These are phyloP conservation scores for Rhinatrema bivittatum DNA, from an alignment of 2,797 vertebrate species.

Conservation along the genomic window DNA sequence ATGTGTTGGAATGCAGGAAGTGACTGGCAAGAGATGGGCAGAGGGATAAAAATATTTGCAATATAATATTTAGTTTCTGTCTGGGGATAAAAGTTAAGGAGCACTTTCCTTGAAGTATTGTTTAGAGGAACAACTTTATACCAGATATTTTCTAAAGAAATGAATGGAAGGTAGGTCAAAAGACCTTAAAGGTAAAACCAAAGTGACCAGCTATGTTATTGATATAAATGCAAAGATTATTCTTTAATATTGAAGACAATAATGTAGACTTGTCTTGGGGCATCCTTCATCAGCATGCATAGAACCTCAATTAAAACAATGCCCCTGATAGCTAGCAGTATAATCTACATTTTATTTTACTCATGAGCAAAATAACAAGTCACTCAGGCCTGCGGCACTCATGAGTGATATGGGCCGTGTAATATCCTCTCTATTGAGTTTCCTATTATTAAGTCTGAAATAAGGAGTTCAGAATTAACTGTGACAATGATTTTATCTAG, in stretches of 20 bases:
- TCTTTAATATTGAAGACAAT: conserved; percentile 36
- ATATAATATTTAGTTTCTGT: conserved; percentile 19
- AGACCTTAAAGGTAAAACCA: conserved; percentile 12
- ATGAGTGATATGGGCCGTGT: conserved; percentile 74
- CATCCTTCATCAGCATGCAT: conserved; percentile 25
- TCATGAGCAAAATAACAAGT: conserved; percentile 74
- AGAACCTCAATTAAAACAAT: conserved; percentile 60
- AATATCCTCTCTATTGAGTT: conserved; percentile 74
- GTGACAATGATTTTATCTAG: conserved; percentile 73
- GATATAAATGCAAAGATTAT: conserved; percentile 24
- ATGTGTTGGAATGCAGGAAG: no score
- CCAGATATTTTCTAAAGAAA: not conserved
- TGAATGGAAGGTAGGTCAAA: conserved; percentile 3
- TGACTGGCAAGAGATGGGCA: no score
- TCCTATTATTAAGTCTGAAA: conserved; percentile 76
- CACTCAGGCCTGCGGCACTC: conserved; percentile 74
- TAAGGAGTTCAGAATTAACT: conserved; percentile 78
- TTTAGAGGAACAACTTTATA: not conserved
- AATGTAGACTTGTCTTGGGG: conserved; percentile 26
- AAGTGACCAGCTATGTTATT: conserved; percentile 16
- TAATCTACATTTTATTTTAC: conserved; percentile 76
- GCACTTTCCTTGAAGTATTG: conserved; percentile 6
- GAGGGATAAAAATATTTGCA: conserved; percentile 1
- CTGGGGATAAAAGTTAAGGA: conserved; percentile 3
- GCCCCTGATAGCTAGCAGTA: conserved; percentile 60